These are phyloP conservation scores for Luffia ferchaultella DNA, from an alignment of 2,888 invertebrate genomes.

Conservation along the genomic window DNA sequence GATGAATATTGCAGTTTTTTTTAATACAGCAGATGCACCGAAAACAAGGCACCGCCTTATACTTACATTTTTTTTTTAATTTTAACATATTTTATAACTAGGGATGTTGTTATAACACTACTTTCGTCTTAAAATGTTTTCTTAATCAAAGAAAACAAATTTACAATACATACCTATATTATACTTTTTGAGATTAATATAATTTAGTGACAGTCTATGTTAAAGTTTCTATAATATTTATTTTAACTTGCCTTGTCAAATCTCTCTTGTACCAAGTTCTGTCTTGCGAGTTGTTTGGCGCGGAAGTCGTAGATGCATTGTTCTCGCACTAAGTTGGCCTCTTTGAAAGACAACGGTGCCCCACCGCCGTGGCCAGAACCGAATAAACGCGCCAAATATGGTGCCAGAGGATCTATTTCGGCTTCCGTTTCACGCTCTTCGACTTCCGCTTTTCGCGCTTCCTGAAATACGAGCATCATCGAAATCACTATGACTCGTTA, in stretches of 20 bases:
- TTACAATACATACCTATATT: no score
- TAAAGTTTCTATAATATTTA: no score
- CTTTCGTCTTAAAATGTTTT: no score
- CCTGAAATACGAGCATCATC: slow-evolving; percentile 26
- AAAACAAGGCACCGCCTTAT: no score
- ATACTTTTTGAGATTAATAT: no score
- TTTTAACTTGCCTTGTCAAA: slow-evolving; percentile 76
- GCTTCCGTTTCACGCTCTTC: slow-evolving; percentile 69
- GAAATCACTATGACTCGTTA: no score
- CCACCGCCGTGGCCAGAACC: slow-evolving; percentile 46
- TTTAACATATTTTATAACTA: no score
- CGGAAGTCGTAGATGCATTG: slow-evolving; percentile 75
- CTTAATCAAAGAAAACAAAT: no score
- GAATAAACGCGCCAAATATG: slow-evolving; percentile 69
- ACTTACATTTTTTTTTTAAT: no score
- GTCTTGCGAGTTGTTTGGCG: slow-evolving; percentile 66
- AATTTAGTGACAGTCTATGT: no score
- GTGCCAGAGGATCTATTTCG: slow-evolving; percentile 69
- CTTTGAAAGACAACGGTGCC: slow-evolving; percentile 41
- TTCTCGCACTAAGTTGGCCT: slow-evolving; percentile 57
- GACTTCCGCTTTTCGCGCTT: slow-evolving; percentile 53
- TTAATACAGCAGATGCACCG: no score
- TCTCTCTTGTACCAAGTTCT: slow-evolving; percentile 69
- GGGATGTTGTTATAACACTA: no score
- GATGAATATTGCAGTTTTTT: background rate